Evolutionary conservation across 2,888 invertebrate genomes (phyloP).

Genomic region (Drosophila nr. perissopoda): DNA sequence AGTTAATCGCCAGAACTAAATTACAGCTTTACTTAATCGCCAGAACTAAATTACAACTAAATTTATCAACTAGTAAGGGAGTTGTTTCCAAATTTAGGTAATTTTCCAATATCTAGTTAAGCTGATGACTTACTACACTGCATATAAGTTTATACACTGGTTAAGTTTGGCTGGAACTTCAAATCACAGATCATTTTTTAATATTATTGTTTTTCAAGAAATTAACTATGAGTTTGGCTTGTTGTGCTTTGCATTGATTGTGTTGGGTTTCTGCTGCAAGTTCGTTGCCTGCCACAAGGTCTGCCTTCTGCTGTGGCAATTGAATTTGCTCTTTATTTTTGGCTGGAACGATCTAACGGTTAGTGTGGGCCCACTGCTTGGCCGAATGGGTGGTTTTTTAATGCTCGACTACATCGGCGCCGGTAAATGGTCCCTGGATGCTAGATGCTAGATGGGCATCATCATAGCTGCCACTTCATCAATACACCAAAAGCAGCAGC

Average conservation of each 20-base stretch:
- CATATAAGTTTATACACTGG: background rate
- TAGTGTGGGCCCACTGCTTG: constrained; percentile 14
- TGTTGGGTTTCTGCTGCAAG: constrained; percentile 36
- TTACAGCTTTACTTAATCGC: too few relatives aligned
- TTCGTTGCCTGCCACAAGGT: constrained; percentile 4
- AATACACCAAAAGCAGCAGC: constrained; percentile 8
- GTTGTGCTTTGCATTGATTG: constrained; percentile 9
- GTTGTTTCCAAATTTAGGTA: too few relatives aligned
- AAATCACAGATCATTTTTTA: background rate
- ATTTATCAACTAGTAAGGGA: too few relatives aligned
- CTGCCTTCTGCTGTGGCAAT: constrained; percentile 19
- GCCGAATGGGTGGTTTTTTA: constrained; percentile 37
- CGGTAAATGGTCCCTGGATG: constrained; percentile 56
- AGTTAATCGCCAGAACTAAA: too few relatives aligned
- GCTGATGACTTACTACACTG: too few relatives aligned
- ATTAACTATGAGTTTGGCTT: constrained; percentile 7
- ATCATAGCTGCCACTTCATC: constrained; percentile 5
- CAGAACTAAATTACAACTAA: too few relatives aligned
- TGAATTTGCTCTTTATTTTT: constrained; percentile 14
- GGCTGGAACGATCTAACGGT: constrained; percentile 50
- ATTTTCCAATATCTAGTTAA: too few relatives aligned
- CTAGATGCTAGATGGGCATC: background rate
- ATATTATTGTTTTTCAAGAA: background rate
- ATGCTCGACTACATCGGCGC: constrained; percentile 42
- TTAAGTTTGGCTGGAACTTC: background rate